Percentiles rank a stretch among this genome's conserved stretches.
These are phyloP conservation scores for Delphinapterus leucas DNA, from an alignment of 2,113 vertebrate species.

Conservation along the genomic window DNA sequence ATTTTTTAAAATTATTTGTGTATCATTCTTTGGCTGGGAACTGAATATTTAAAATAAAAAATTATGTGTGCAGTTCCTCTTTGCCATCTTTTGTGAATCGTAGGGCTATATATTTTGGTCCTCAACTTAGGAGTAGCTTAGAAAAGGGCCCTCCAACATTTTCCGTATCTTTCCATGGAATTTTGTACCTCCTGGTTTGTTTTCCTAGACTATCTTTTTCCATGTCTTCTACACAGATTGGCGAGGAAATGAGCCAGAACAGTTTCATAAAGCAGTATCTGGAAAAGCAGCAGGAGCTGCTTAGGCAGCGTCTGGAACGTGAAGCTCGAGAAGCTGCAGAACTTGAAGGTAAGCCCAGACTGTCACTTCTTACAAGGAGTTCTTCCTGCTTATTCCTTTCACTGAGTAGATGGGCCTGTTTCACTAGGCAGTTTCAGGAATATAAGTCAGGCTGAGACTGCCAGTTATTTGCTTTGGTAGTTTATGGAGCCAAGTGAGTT, in stretches of 20 bases:
- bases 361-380: background rate
- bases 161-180: background rate
- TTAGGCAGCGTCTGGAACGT: conserved; percentile 89
- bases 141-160: background rate
- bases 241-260: conserved; percentile 97
- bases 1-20: conserved; percentile 14
- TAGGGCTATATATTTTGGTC: background rate
- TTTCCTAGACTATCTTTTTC: conserved; percentile 44
- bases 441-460: conserved; percentile 48
- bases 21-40: background rate
- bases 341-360: conserved; percentile 82
- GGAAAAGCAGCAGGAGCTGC: conserved; percentile 94
- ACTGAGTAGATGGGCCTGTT: conserved; percentile 2
- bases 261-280: conserved; percentile 97
- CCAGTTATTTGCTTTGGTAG: conserved; percentile 23
- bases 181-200: conserved; percentile 49
- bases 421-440: conserved; percentile 8
- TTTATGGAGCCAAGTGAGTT: conserved; percentile 48
- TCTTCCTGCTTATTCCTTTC: conserved; percentile 1
- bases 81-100: conserved; percentile 18
- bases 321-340: conserved; percentile 91
- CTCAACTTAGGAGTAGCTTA: background rate
- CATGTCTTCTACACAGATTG: conserved; percentile 83
- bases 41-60: conserved; percentile 27
- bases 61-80: background rate